These are phyloP conservation scores for Orchestia grillus DNA, from an alignment of 1,140 invertebrate species.

Conservation along the genomic window DNA sequence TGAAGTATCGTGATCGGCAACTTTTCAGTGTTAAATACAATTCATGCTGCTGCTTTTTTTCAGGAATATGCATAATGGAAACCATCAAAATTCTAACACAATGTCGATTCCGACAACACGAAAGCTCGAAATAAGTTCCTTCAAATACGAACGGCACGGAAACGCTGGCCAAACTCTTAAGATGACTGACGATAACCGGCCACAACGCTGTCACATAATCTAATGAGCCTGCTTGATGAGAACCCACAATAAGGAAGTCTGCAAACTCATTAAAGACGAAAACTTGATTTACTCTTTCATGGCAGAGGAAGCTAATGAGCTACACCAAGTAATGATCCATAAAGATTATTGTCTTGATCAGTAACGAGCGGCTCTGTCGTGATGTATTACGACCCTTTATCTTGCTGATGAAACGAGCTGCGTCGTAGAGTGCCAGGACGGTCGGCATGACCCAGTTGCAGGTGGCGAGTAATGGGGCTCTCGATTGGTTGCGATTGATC, in stretches of 20 bases:
- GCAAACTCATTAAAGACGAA: not conserved
- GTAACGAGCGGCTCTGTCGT: not conserved
- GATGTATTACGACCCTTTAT: not conserved
- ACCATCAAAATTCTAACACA: too few relatives aligned
- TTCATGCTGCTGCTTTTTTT: too few relatives aligned
- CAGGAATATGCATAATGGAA: too few relatives aligned
- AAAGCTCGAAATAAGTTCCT: too few relatives aligned
- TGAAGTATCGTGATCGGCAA: too few relatives aligned
- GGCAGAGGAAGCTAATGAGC: not conserved
- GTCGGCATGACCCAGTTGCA: not conserved
- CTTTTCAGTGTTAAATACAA: too few relatives aligned
- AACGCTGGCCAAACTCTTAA: not conserved
- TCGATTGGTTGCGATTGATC: not conserved
- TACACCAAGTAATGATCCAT: not conserved
- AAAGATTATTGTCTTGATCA: conserved; percentile 10
- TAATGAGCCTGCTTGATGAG: too few relatives aligned
- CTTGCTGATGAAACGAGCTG: not conserved
- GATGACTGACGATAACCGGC: not conserved
- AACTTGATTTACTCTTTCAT: not conserved
- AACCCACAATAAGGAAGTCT: not conserved
- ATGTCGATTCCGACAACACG: too few relatives aligned
- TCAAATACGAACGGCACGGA: too few relatives aligned
- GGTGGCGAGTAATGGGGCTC: not conserved
- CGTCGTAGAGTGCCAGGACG: not conserved
- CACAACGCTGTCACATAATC: not conserved